Evolutionary conservation across 1,140 invertebrate genomes (phyloP).

Genomic region (Zaprionus camerounensis): DNA sequence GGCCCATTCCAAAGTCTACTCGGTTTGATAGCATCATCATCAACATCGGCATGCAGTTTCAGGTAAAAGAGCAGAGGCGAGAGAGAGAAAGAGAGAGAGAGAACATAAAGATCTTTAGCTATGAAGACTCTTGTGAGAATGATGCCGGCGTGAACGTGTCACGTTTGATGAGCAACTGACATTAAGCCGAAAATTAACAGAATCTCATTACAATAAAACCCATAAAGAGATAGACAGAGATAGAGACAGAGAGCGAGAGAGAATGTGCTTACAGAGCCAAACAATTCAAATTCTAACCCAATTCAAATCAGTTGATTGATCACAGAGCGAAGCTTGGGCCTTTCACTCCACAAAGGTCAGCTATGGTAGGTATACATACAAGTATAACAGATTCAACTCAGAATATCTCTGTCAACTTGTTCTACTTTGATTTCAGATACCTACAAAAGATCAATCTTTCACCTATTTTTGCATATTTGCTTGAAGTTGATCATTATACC

Average conservation of each 20-base stretch:
- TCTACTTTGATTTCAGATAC: neutral
- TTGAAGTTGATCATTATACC: neutral
- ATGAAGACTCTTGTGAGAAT: constrained; percentile 24
- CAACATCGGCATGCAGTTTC: neutral
- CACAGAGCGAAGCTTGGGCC: constrained; percentile 11
- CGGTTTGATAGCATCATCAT: constrained; percentile 32
- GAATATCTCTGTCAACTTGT: constrained; percentile 11
- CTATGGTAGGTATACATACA: no score
- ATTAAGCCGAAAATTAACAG: constrained; percentile 57
- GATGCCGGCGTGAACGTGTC: constrained; percentile 26
- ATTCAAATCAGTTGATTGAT: constrained; percentile 52
- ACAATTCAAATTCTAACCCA: constrained; percentile 59
- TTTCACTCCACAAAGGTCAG: constrained; percentile 52
- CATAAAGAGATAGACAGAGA: no score
- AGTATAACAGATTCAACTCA: constrained; percentile 14
- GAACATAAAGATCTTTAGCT: constrained; percentile 38
- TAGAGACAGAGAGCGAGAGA: neutral
- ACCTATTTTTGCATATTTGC: neutral
- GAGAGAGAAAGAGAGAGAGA: neutral
- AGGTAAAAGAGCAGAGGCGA: constrained; percentile 21
- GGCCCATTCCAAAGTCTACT: neutral
- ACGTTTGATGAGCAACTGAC: constrained; percentile 60
- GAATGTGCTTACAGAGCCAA: constrained; percentile 28
- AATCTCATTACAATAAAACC: constrained; percentile 49
- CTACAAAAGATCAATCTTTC: neutral